Base-by-base conservation (phyloP, 2,113 vertebrate genomes). In the Recurvirostra avosetta region DNA sequence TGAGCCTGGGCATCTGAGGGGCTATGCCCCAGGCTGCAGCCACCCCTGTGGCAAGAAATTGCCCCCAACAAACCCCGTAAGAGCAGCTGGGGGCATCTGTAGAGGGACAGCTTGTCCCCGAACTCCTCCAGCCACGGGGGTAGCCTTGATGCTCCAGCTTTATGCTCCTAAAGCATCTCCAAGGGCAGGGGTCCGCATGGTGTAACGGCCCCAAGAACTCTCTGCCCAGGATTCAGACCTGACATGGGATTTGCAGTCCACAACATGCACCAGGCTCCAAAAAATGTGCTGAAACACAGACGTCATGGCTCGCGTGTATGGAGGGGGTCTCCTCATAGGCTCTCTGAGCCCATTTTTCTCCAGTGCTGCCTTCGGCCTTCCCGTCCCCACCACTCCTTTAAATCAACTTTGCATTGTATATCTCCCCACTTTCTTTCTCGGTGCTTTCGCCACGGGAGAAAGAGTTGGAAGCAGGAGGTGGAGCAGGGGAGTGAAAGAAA, bases 241-340 rank as follows among this genome's bases (percentile, higher is more conserved):
- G n/a, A 27, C 2, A 0, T 2, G 34, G 50, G 36, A 67, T 66
- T 81, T 58, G 59, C 55, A 62, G 40, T 4, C 4, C 49, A 9
- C 8, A 30, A 49, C 34, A 56, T 6, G 11, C 26, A 49, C n/a
- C 2, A 1, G 30, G 30, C 34, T 40, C 21, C 30, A 56, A 61
- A 62, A 34, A 27, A 19, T 9, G 3, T 52, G 36, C 45, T 23
- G 74, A 56, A 88, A 85, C 40, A 68, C 29, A 62, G 63, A 23
- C 0, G 0, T 12, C 63, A 32, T 4, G 12, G 43, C 40, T 93
- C 3, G 0, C 43, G 32, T 12, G 3, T 8, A 8, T 15, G 49
- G 26, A 82, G 14, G 7, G 4, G 3, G 6, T 61, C 30, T 80
- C 52, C 56, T 56, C 49, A 40, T 32, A 53, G 70, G 14, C 22